These are phyloP conservation scores for Drosophila albomicans DNA, from an alignment of 1,140 invertebrate genomes.

Conservation along the genomic window DNA sequence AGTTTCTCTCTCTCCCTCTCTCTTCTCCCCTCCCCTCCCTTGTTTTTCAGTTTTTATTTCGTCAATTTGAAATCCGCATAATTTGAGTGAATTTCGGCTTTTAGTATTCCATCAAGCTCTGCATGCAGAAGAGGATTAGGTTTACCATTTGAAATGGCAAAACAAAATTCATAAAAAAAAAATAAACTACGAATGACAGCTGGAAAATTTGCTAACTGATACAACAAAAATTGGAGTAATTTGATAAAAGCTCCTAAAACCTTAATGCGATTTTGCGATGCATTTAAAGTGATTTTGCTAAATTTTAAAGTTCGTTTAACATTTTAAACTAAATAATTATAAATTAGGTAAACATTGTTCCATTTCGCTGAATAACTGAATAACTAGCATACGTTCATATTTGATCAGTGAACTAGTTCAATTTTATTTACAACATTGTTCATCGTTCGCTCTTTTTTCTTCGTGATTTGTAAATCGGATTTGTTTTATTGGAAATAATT, in stretches of 20 bases:
- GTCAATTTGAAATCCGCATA: not conserved
- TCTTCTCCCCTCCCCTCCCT: not conserved
- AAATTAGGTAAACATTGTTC: no score
- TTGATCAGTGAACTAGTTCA: no score
- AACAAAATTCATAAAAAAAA: not conserved
- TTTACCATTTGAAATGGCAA: not conserved
- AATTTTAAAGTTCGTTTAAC: no score
- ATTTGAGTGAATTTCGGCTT: not conserved
- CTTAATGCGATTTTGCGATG: no score
- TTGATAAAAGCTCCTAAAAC: not conserved
- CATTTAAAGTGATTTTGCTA: no score
- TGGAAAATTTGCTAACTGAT: not conserved
- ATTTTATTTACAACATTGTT: no score
- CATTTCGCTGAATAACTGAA: no score
- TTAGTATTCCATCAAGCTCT: not conserved
- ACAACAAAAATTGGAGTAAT: not conserved
- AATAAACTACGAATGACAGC: not conserved
- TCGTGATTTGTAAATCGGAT: no score
- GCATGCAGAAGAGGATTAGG: not conserved
- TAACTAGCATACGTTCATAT: no score
- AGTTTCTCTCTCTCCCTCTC: not conserved
- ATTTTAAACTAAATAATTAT: no score
- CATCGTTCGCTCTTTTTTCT: no score
- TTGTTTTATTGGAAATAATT: no score
- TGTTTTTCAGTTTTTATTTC: not conserved